Percentiles rank a stretch among this genome's conserved stretches.
These are phyloP conservation scores for Loripinus fragilis DNA, from an alignment of 2,888 invertebrate species.

Conservation along the genomic window DNA sequence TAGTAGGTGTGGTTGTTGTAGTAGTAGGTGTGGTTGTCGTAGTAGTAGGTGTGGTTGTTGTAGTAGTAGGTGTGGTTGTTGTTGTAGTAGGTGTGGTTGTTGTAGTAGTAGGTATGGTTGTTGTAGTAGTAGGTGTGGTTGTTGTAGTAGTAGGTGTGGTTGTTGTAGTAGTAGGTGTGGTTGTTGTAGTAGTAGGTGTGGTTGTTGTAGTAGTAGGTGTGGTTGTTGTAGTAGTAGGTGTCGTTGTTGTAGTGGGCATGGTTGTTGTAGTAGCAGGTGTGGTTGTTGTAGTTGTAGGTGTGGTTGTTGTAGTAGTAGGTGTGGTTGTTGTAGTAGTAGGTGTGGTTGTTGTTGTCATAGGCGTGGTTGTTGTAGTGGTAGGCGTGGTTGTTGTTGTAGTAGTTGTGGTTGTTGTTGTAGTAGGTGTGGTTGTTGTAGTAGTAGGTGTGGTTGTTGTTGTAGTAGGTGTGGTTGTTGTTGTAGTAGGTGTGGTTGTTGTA, in stretches of 20 bases:
- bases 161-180: not conserved
- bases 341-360: too few relatives aligned
- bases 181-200: not conserved
- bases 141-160: not conserved
- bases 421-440: not conserved
- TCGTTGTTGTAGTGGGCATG: not conserved
- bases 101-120: too few relatives aligned
- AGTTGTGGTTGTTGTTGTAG: not conserved
- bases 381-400: not conserved
- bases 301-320: not conserved
- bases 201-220: not conserved
- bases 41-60: not conserved
- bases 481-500: not conserved
- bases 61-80: not conserved
- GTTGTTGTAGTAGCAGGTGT: not conserved
- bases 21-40: too few relatives aligned
- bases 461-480: not conserved
- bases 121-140: not conserved
- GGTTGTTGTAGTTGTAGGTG: not conserved
- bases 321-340: not conserved
- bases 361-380: not conserved
- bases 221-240: not conserved
- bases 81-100: not conserved
- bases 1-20: too few relatives aligned
- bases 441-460: not conserved